phyloP scores from a whole-genome alignment of 64 coral and sea anemone genomes.

The Anthopleura sola region DNA sequence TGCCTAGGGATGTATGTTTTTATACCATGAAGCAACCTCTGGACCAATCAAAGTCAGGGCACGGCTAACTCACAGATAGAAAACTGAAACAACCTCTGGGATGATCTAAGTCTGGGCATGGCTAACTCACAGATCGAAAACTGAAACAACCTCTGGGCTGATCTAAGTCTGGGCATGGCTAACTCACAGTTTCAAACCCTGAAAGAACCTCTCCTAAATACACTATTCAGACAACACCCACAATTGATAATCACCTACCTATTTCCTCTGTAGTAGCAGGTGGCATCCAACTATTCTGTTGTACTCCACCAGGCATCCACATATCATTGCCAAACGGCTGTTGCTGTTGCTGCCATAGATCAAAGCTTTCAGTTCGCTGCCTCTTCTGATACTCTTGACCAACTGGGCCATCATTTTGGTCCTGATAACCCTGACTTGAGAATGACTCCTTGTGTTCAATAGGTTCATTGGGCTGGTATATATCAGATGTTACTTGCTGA shows the following conservation, averaged over 20 bases:
- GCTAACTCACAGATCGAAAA: too few species aligned
- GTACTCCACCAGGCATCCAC: neutral
- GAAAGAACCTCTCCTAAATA: too few species aligned
- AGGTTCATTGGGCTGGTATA: conserved; percentile 3
- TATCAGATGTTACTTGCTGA: neutral
- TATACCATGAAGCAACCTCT: too few species aligned
- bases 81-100: too few species aligned
- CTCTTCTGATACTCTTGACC: neutral
- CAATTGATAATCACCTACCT: neutral
- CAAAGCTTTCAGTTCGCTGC: neutral
- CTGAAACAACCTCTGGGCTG: too few species aligned
- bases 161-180: too few species aligned
- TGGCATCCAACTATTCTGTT: conserved; percentile 5
- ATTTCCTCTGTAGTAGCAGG: neutral
- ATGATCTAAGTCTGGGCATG: too few species aligned
- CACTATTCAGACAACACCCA: too few species aligned
- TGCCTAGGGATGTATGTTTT: too few species aligned
- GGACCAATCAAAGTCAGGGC: too few species aligned
- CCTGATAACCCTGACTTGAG: neutral
- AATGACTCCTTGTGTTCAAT: neutral
- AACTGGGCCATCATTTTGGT: neutral
- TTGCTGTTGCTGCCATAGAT: neutral
- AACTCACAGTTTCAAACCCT: too few species aligned
- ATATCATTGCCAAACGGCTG: neutral
- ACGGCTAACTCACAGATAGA: too few species aligned